phyloP scores from a whole-genome alignment of 2,113 vertebrate species.

The Candoia aspera region DNA sequence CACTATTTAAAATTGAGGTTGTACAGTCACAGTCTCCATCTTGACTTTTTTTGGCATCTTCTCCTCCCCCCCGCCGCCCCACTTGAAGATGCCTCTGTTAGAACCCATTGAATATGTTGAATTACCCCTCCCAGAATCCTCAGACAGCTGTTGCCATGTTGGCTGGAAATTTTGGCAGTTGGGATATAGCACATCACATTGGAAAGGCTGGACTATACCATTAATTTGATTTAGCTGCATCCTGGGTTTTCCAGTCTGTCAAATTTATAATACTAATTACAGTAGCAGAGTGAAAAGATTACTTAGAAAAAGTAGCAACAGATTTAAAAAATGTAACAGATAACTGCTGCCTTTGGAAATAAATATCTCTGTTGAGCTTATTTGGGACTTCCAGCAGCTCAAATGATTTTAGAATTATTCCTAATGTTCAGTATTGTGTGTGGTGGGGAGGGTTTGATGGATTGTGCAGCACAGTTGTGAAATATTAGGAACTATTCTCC shows the following conservation, averaged over 20 bases:
- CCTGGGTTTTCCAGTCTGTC: slow-evolving; percentile 10
- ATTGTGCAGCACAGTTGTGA: not conserved
- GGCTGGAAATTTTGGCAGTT: not conserved
- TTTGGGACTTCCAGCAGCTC: not conserved
- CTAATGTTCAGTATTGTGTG: not conserved
- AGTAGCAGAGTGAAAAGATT: slow-evolving; percentile 8
- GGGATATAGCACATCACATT: not conserved
- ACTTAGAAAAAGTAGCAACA: not conserved
- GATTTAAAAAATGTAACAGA: not conserved
- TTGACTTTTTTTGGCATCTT: not conserved
- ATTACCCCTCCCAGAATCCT: not conserved
- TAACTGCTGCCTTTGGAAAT: not conserved
- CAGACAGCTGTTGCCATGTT: not conserved
- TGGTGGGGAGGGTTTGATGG: slow-evolving; percentile 1
- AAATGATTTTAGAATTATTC: not conserved
- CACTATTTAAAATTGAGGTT: not conserved
- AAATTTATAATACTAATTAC: slow-evolving; percentile 28
- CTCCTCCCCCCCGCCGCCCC: too few relatives aligned
- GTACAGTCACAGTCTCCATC: not conserved
- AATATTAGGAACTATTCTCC: not conserved
- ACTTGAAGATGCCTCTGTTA: not conserved
- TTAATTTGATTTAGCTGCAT: slow-evolving; percentile 22
- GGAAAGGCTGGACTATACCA: not conserved
- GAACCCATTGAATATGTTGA: not conserved
- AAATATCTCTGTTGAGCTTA: not conserved